Conservation (phyloP, 2,113 vertebrate genomes). For the Corapipo altera region DNA sequence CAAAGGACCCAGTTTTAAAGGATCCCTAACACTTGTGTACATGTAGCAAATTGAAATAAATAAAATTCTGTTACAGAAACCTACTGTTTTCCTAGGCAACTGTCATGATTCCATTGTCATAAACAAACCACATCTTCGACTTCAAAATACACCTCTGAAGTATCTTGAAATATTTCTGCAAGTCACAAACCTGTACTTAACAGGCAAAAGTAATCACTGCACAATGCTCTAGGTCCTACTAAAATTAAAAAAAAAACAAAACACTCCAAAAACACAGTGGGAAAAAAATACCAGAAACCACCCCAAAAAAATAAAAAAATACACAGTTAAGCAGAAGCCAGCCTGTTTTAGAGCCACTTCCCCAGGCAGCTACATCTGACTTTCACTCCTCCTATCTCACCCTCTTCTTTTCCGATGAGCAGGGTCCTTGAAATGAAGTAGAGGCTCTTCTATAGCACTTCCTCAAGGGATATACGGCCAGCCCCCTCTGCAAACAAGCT, state of each 20-base stretch:
- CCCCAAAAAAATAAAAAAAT: background rate
- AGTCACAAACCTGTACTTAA: background rate
- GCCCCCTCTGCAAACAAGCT: background rate
- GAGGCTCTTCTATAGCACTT: background rate
- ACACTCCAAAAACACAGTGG: background rate
- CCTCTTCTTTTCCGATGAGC: accelerated
- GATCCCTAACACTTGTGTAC: background rate
- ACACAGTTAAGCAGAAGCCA: background rate
- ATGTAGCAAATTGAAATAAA: background rate
- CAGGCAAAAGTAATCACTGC: background rate
- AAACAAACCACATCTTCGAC: background rate
- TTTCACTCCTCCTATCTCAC: background rate
- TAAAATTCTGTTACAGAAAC: background rate
- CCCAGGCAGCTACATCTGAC: background rate
- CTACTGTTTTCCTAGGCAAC: background rate
- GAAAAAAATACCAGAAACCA: background rate
- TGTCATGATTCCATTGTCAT: background rate
- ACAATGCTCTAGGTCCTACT: background rate
- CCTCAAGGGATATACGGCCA: accelerated
- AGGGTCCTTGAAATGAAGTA: background rate
- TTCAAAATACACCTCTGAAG: background rate
- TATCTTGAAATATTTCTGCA: background rate
- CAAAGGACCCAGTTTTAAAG: background rate
- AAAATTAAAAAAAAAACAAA: background rate
- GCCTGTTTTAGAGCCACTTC: background rate